Evolutionary conservation across 2,888 invertebrate species (phyloP).

Genomic region (Metellina segmentata): DNA sequence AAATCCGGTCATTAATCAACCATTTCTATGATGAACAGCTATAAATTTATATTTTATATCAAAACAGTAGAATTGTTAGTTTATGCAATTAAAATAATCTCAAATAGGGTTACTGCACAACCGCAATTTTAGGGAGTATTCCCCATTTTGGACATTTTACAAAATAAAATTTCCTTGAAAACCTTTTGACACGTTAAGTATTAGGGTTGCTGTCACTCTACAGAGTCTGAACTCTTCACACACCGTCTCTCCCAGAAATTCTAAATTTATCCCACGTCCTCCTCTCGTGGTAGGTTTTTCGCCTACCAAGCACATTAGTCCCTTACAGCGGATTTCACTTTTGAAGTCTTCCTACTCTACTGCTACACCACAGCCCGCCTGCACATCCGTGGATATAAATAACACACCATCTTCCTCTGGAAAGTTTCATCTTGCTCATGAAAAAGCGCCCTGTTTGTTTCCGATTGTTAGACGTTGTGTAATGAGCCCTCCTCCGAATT

Average conservation of each 20-base stretch:
- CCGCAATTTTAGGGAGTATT: too few relatives aligned
- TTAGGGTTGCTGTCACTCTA: background rate
- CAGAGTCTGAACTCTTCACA: background rate
- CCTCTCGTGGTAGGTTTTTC: background rate
- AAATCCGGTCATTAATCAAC: too few relatives aligned
- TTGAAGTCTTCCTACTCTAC: background rate
- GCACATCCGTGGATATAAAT: background rate
- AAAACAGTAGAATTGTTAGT: too few relatives aligned
- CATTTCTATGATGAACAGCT: too few relatives aligned
- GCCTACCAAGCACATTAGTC: background rate
- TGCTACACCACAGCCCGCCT: background rate
- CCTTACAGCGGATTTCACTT: background rate
- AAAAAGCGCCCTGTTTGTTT: background rate
- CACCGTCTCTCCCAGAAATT: background rate
- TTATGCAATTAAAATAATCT: too few relatives aligned
- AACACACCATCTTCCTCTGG: background rate
- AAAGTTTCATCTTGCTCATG: too few relatives aligned
- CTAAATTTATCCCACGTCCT: constrained; percentile 26
- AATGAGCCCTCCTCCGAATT: background rate
- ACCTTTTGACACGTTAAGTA: too few relatives aligned
- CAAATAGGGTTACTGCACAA: too few relatives aligned
- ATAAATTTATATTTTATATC: too few relatives aligned
- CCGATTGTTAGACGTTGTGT: background rate
- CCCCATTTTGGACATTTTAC: too few relatives aligned
- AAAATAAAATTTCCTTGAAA: too few relatives aligned